Evolutionary conservation across 1,140 invertebrate species (phyloP), one percentile per base, ranked within the genome.

Genomic region (Drosophila aff.): DNA sequence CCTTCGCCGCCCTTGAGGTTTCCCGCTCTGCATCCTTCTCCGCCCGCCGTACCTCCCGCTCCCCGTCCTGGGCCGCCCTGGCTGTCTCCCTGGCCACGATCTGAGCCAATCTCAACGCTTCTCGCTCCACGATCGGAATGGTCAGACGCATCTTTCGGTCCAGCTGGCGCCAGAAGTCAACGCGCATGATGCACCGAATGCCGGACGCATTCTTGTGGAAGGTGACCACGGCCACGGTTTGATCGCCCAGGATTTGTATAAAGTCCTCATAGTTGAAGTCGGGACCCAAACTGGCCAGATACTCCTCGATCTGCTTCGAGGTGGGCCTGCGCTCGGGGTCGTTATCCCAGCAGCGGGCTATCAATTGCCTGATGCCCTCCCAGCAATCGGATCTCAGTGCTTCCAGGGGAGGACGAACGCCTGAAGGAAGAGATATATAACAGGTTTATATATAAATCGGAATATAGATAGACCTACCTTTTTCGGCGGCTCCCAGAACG

Each of bases 381-480:
- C 43, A 43, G 69, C 68, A 75, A 21, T 62, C 57, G 33, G 58
- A 9, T 41, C 72, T 23, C 11, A 73, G 3, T 4, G 36, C 52
- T 0, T 62, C 49, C 16, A 74, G 4, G 3, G 11, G 23, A 4
- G 47, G 69, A 2, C 44, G 46, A 7, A 5, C 18, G 1, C 69
- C 69, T 71, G 4, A 15, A 23, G 18, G 2, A 8, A 5, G 18
- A 6, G 2, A 28, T 40, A 61, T 50, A 6, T 13, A 13, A 13
- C 0, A 33, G 10, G 3, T 3, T 31, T 11, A n/a, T 49, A 33
- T 8, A n/a, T 18, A 50, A 15, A 31, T 50, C 1, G 49, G 5
- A 21, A 21, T 21, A 50, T 8, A 40, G 11, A 18, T 63, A 11
- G n/a, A 59, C 46, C 23, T 46, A 74, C 68, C 71, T 0, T 2